These are phyloP conservation scores for Beroe ovata DNA, from an alignment of 37 sponge, comb jelly and placozoan species.

Conservation along the genomic window DNA sequence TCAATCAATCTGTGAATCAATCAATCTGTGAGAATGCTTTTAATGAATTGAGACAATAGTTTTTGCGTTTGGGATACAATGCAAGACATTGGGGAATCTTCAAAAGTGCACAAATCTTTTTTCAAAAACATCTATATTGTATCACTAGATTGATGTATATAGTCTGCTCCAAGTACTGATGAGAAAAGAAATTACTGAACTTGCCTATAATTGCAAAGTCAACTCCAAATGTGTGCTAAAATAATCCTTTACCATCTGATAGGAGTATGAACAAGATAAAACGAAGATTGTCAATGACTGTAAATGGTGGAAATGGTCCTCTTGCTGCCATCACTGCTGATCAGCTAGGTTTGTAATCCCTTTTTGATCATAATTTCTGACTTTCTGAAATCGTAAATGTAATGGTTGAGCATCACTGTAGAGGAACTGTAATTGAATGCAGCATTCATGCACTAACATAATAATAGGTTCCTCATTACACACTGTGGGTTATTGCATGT, in stretches of 20 bases:
- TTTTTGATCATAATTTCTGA: background rate
- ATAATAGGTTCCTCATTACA: too few relatives aligned
- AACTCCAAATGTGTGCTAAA: too few relatives aligned
- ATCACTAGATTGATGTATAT: too few relatives aligned
- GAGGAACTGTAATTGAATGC: too few relatives aligned
- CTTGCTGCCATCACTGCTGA: constrained; percentile 34
- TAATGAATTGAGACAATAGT: background rate
- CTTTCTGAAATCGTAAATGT: background rate
- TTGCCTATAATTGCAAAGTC: too few relatives aligned
- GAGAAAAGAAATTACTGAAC: background rate
- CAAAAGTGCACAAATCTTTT: background rate
- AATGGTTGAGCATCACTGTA: too few relatives aligned
- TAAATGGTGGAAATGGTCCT: constrained; percentile 54
- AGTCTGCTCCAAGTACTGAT: background rate
- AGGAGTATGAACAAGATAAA: constrained; percentile 58
- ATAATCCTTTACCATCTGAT: background rate
- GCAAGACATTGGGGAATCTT: background rate
- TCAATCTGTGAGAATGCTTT: background rate
- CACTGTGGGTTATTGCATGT: too few relatives aligned
- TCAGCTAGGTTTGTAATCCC: constrained; percentile 20
- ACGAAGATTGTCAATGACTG: constrained; percentile 37
- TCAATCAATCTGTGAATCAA: too few relatives aligned
- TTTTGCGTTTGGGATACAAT: background rate
- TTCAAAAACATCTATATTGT: background rate
- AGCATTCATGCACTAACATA: too few relatives aligned